These are phyloP conservation scores for Lacerta viridis DNA, from an alignment of 2,797 vertebrate species.

Conservation along the genomic window DNA sequence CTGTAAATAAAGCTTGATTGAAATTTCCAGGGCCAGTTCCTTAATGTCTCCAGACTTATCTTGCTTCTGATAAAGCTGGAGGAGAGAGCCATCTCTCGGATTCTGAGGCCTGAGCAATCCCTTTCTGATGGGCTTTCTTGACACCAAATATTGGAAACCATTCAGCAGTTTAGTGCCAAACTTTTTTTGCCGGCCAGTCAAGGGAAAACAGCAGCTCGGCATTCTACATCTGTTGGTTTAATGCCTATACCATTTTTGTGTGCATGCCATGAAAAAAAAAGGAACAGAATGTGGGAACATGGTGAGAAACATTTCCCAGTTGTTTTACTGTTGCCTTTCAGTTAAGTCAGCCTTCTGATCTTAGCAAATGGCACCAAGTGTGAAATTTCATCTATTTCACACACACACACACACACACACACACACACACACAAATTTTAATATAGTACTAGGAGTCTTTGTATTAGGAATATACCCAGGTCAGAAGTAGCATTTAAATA, in stretches of 20 bases:
- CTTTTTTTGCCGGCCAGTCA: constrained; percentile 38
- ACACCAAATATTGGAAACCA: constrained; percentile 49
- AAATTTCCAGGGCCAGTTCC: constrained; percentile 28
- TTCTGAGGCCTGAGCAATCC: constrained; percentile 41
- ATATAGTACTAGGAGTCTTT: background rate
- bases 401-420: too few species aligned
- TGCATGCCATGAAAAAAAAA: constrained; percentile 4
- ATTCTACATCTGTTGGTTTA: constrained; percentile 37
- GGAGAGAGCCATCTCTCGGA: background rate
- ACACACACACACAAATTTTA: background rate
- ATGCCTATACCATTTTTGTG: background rate
- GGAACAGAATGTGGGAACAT: constrained; percentile 50
- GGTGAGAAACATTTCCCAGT: constrained; percentile 65
- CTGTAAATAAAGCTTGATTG: constrained; percentile 25
- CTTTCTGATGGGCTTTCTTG: constrained; percentile 59
- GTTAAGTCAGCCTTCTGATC: constrained; percentile 56
- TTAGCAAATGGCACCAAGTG: constrained; percentile 63
- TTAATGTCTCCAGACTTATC: constrained; percentile 73
- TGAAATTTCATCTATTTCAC: constrained; percentile 50
- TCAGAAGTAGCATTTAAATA: constrained; percentile 9
- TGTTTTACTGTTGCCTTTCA: constrained; percentile 62
- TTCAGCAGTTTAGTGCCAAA: constrained; percentile 52
- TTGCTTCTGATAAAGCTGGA: constrained; percentile 71
- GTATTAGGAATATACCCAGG: background rate
- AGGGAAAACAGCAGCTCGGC: constrained; percentile 38